Evolutionary conservation across 2,797 vertebrate genomes (phyloP), one percentile per base, ranked within the genome.

Genomic region (Enteromius trimaculatus): DNA sequence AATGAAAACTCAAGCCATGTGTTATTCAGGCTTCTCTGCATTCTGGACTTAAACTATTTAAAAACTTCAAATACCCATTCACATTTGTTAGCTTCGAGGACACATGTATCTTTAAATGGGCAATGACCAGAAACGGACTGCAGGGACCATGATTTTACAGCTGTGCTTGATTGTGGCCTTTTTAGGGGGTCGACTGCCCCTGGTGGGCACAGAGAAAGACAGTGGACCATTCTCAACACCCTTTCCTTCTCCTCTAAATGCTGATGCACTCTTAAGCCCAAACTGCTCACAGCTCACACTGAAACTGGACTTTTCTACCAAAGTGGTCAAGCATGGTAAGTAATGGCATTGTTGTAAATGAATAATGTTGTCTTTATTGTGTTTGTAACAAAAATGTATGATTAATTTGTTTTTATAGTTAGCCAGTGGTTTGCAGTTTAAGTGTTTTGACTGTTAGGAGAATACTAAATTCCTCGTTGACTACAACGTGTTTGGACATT

Each of bases 311-410:
- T 99, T 99, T 90, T 96, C 97, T 69, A 95, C 97, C 0, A 95
- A 95, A 6, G 95, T 98, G 17, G 97, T 99, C 84, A 96, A 98
- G 87, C 96, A 98, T 58, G 98, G 98, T 99, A 94, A 95, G 95
- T 75, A 51, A 81, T 76, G 60, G 17, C 19, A 21, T 64, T 65
- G 4, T 71, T 47, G 5, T 42, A 7, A 34, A 7, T 51, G 1
- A 53, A 11, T n/a, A 1, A 44, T 29, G 17, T 21, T 34, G n/a
- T 16, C 23, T 76, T 58, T 42, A 4, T 39, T 77, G 53, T 60
- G 55, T 23, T 13, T 58, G 6, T 11, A 60, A 39, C 53, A 77
- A 62, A 62, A 44, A 16, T n/a, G n/a, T 62, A 29, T 23, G 9
- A 60, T 53, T 37, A 1, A 31, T 60, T 31, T 4, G 23, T 16